These are phyloP conservation scores for Trypoxylus dichotomus DNA, from an alignment of 1,140 invertebrate species.

Conservation along the genomic window DNA sequence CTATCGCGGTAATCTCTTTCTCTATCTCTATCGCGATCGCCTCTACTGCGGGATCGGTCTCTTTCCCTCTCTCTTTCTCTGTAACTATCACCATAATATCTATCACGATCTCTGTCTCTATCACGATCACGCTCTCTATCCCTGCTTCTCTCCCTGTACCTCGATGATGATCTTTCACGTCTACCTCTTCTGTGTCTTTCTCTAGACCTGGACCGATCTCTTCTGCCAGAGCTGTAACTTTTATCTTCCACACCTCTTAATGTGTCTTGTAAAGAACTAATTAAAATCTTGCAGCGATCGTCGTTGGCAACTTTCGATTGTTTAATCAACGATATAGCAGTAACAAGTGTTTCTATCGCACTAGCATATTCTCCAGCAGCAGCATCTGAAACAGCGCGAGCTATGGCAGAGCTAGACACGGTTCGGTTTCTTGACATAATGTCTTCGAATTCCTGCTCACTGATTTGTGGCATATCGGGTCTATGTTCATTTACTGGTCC, in stretches of 20 bases:
- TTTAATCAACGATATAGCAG: slow-evolving; percentile 97
- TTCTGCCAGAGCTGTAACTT: slow-evolving; percentile 77
- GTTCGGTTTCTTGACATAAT: slow-evolving; percentile 97
- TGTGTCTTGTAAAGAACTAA: slow-evolving; percentile 95
- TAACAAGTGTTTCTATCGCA: slow-evolving; percentile 97
- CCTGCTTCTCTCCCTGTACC: slow-evolving; percentile 75
- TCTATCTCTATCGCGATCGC: slow-evolving; percentile 54
- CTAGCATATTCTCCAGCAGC: slow-evolving; percentile 95
- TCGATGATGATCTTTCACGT: slow-evolving; percentile 76
- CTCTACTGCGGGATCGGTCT: slow-evolving; percentile 53
- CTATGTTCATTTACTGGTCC: slow-evolving; percentile 55
- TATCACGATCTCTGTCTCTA: slow-evolving; percentile 52
- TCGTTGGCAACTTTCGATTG: slow-evolving; percentile 97
- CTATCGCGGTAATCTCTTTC: slow-evolving; percentile 60
- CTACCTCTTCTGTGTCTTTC: slow-evolving; percentile 73
- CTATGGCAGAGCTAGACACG: slow-evolving; percentile 95
- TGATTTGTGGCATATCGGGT: slow-evolving; percentile 69
- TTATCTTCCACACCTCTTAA: slow-evolving; percentile 96
- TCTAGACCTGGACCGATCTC: slow-evolving; percentile 69
- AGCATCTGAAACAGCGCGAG: slow-evolving; percentile 95
- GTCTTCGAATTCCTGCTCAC: slow-evolving; percentile 97
- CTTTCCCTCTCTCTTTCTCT: slow-evolving; percentile 53
- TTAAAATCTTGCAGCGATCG: slow-evolving; percentile 97
- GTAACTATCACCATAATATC: slow-evolving; percentile 53
- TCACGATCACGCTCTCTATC: slow-evolving; percentile 58